Evolutionary conservation across 2,888 invertebrate species (phyloP).

Genomic region (Candidula unifasciata): DNA sequence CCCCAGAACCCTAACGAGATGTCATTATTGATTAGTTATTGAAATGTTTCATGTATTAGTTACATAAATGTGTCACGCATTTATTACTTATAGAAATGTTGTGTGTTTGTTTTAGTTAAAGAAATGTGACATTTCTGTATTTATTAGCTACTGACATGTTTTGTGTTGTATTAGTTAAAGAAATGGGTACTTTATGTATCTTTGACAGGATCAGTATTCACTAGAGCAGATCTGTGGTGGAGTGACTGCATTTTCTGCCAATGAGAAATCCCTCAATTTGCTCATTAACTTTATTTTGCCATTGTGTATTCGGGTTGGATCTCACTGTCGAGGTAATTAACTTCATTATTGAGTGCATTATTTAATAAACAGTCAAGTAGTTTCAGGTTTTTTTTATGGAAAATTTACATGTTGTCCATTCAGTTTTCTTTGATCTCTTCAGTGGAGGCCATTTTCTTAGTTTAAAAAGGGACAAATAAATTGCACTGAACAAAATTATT

Average conservation of each 20-base stretch:
- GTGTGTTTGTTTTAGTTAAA: neutral
- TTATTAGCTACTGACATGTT: neutral
- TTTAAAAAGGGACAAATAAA: too few relatives aligned
- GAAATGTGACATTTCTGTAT: neutral
- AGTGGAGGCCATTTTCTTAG: too few relatives aligned
- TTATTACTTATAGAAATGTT: neutral
- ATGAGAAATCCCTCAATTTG: slow-evolving; percentile 94
- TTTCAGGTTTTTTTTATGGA: too few relatives aligned
- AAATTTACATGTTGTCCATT: too few relatives aligned
- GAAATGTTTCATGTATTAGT: too few relatives aligned
- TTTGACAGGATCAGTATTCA: slow-evolving; percentile 77
- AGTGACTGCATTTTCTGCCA: slow-evolving; percentile 89
- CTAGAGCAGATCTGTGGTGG: slow-evolving; percentile 97
- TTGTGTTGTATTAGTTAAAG: neutral
- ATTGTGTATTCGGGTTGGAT: slow-evolving; percentile 94
- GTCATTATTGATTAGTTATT: too few relatives aligned
- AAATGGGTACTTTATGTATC: neutral
- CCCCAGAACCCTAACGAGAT: too few relatives aligned
- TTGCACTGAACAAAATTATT: too few relatives aligned
- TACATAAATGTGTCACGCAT: too few relatives aligned
- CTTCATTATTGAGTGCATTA: neutral
- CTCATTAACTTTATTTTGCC: slow-evolving; percentile 97
- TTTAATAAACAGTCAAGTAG: neutral
- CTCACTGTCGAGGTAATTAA: slow-evolving; percentile 90
- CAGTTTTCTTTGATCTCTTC: too few relatives aligned